Base-by-base conservation (phyloP, 2,888 invertebrate genomes). In the Polyommatus icarus region DNA sequence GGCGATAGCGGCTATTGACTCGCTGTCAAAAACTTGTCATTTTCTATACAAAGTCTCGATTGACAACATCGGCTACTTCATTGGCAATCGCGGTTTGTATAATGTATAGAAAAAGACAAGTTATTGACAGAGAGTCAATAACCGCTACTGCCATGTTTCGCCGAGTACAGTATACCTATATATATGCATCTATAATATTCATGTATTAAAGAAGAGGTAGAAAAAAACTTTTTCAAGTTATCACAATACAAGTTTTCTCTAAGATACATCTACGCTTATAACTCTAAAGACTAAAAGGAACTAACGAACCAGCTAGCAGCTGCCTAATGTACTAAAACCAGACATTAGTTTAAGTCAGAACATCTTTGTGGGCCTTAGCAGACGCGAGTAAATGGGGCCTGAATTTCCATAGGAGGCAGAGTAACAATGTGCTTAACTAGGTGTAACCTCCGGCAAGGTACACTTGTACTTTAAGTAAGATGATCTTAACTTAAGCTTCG, bases 281-380 rank as follows among this genome's bases (percentile, higher is more conserved):
- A 67, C 24, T 67, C 61, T 4, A 24, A 12, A 67, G 12, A 29
- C 61, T 4, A 24, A 12, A 67, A 24, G 61, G 12, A 24, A 67
- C 61, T 24, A 67, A 67, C 61, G 24, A 29, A 54, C 54, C 5
- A 67, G 46, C 46, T 72, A 54, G 18, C 5, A 67, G 46, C 46
- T 72, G 24, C 24, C 46, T 72, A 72, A 73, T 73, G 40, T 73
- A 40, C 73, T 73, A 46, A 46, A 73, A 73, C 40, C 10, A 46
- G 46, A 0, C 40, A 73, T 73, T 46, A 20, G 73, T 73, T 73
- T 46, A 46, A 73, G 40, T 73, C 73, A 36, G 73, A 40, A 20
- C 10, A 40, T 72, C 71, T 46, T 20, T 72, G 46, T 40, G 10
- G 20, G 20, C n/a, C 71, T 72, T 46, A 72, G 46, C 20, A 46